Conservation (phyloP, 2,113 vertebrate species). For the Anarhynchus alexandrinus region DNA sequence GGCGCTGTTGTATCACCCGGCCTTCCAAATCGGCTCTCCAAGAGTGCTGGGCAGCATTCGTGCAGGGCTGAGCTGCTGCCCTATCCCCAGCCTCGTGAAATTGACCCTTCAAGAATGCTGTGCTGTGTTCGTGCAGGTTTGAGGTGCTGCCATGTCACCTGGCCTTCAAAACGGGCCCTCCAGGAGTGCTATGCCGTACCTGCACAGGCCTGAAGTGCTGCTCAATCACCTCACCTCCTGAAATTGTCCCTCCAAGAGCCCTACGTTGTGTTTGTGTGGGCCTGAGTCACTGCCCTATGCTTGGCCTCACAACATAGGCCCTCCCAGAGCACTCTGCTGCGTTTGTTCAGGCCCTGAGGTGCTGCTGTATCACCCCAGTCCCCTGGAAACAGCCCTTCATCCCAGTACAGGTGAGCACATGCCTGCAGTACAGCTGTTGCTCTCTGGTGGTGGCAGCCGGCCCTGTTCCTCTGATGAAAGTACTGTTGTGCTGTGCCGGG, state of each 20-base stretch:
- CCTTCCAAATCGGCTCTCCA: neutral
- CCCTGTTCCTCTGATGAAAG: neutral
- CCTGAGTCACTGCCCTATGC: no score
- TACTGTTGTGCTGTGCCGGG: neutral
- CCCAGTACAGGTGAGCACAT: fast-evolving
- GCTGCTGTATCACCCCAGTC: neutral
- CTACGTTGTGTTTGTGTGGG: fast-evolving
- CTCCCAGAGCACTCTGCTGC: neutral
- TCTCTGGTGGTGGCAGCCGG: neutral
- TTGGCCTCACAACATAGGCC: fast-evolving
- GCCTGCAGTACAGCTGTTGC: neutral
- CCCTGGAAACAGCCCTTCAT: neutral
- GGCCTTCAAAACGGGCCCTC: no score
- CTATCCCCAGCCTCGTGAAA: fast-evolving
- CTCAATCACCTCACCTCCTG: fast-evolving
- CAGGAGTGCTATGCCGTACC: fast-evolving
- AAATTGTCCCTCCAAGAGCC: neutral
- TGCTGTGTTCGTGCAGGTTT: fast-evolving
- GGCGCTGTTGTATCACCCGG: neutral
- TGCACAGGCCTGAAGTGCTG: neutral
- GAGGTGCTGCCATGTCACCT: fast-evolving
- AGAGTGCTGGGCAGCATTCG: fast-evolving
- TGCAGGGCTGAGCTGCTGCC: neutral
- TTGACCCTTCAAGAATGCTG: fast-evolving
- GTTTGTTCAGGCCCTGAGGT: neutral